These are phyloP conservation scores for Gerris lacustris DNA, from an alignment of 2,888 invertebrate species.

Conservation along the genomic window DNA sequence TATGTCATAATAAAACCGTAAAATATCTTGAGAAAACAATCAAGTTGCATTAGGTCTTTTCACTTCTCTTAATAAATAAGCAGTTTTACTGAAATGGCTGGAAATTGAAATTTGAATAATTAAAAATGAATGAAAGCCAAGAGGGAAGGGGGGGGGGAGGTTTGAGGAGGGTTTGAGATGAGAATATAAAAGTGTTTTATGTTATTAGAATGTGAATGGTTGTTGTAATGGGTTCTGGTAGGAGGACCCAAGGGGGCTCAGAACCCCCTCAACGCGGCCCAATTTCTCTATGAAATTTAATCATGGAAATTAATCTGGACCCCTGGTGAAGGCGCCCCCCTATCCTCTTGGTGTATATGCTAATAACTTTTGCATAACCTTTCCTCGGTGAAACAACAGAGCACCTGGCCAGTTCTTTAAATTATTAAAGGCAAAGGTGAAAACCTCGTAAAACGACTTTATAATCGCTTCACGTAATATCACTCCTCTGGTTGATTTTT, in stretches of 20 bases:
- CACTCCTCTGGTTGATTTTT: too few relatives aligned
- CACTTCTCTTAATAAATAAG: too few relatives aligned
- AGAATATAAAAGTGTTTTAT: slow-evolving; percentile 2
- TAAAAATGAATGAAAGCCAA: not conserved
- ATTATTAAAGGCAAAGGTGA: too few relatives aligned
- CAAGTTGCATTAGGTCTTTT: too few relatives aligned
- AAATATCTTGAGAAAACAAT: too few relatives aligned
- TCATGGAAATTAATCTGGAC: slow-evolving; percentile 17
- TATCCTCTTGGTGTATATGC: not conserved
- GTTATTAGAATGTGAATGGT: not conserved
- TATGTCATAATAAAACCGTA: too few relatives aligned
- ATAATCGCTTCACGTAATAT: too few relatives aligned
- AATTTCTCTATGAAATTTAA: slow-evolving; percentile 13
- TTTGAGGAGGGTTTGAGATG: not conserved
- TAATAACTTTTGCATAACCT: slow-evolving; percentile 15
- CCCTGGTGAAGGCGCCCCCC: slow-evolving; percentile 1
- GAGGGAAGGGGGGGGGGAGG: not conserved
- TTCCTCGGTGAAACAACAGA: not conserved
- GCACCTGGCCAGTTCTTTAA: too few relatives aligned
- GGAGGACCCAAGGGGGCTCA: not conserved
- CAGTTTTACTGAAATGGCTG: too few relatives aligned
- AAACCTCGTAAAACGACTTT: too few relatives aligned
- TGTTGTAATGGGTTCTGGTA: not conserved
- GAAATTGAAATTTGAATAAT: not conserved
- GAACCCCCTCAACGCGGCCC: not conserved